Percentiles rank a stretch among this genome's conserved stretches.
Evolutionary conservation across 2,113 vertebrate species (phyloP).

Genomic region (Myodes glareolus): DNA sequence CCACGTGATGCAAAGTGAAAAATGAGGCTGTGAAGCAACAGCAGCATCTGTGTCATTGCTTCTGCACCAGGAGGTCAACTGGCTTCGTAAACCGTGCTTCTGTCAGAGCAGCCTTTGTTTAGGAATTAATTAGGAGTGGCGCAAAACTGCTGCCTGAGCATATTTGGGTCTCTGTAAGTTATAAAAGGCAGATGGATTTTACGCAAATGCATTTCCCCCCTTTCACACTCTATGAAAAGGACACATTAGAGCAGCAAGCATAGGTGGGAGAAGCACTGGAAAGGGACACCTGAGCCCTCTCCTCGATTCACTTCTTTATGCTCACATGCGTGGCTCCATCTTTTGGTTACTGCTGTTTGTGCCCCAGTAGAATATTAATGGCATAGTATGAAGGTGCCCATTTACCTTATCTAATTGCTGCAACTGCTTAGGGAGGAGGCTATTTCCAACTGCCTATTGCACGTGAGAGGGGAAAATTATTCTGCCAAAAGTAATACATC

Average conservation of each 20-base stretch:
- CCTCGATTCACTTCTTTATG: neutral
- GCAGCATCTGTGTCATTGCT: slow-evolving; percentile 85
- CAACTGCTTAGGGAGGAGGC: neutral
- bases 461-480: neutral
- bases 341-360: neutral
- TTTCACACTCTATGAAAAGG: slow-evolving; percentile 27
- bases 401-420: neutral
- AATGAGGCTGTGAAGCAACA: slow-evolving; percentile 77
- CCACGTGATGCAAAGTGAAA: slow-evolving; percentile 68
- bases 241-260: neutral
- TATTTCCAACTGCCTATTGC: neutral
- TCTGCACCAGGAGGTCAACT: slow-evolving; percentile 85
- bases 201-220: slow-evolving; percentile 71
- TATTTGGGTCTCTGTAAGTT: slow-evolving; percentile 82
- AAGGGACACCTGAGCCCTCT: neutral
- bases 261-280: neutral
- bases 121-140: slow-evolving; percentile 86
- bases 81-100: slow-evolving; percentile 79
- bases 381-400: too few species aligned
- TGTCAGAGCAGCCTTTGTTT: slow-evolving; percentile 83
- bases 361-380: neutral
- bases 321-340: rapidly evolving
- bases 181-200: slow-evolving; percentile 82
- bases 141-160: slow-evolving; percentile 83
- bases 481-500: neutral